Evolutionary conservation across 2,888 invertebrate species (phyloP).

Genomic region (Aphodius granarius): DNA sequence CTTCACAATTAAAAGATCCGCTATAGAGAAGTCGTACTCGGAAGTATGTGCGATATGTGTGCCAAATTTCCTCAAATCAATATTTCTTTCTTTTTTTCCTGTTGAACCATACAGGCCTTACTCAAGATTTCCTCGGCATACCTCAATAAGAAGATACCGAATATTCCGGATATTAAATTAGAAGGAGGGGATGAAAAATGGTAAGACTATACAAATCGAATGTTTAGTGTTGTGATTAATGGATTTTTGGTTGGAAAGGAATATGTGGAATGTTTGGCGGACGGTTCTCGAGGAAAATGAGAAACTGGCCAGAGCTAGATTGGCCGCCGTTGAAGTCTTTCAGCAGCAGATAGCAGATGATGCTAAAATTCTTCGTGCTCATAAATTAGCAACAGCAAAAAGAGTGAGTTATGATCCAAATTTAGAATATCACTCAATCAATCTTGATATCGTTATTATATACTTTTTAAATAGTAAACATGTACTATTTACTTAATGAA

Average conservation of each 20-base stretch:
- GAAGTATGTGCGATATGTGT: conserved; percentile 64
- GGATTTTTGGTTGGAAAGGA: conserved; percentile 61
- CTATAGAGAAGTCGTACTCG: conserved; percentile 92
- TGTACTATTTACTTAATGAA: background rate
- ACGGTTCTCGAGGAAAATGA: conserved; percentile 95
- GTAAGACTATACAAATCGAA: conserved; percentile 54
- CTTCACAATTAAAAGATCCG: conserved; percentile 87
- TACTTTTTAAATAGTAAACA: background rate
- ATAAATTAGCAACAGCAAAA: conserved; percentile 81
- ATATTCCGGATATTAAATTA: conserved; percentile 87
- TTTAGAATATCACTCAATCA: background rate
- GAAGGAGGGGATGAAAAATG: conserved; percentile 91
- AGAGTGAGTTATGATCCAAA: conserved; percentile 58
- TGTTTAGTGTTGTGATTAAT: background rate
- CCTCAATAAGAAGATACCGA: conserved; percentile 91
- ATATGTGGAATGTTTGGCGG: conserved; percentile 98
- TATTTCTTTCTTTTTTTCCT: conserved; percentile 3
- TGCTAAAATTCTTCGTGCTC: conserved; percentile 79
- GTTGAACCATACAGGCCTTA: conserved; percentile 63
- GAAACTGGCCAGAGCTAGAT: conserved; percentile 83
- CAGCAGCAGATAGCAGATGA: conserved; percentile 95
- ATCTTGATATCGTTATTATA: background rate
- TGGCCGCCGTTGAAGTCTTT: conserved; percentile 93
- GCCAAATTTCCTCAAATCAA: conserved; percentile 5
- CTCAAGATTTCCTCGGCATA: conserved; percentile 90